Percentiles rank a stretch among this genome's conserved stretches.
Evolutionary conservation across 2,888 invertebrate genomes (phyloP).

Genomic region (Celastrina argiolus): DNA sequence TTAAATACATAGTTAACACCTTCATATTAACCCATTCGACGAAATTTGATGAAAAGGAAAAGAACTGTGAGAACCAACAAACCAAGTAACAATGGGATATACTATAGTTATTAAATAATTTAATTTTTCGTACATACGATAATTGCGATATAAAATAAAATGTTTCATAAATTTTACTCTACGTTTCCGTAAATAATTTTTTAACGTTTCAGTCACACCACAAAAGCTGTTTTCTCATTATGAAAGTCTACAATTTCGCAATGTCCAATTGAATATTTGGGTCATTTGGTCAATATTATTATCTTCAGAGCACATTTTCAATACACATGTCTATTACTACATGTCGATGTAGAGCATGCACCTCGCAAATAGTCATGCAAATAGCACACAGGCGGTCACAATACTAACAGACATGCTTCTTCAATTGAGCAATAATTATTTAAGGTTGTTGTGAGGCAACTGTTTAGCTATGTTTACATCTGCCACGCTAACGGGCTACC

Average conservation of each 20-base stretch:
- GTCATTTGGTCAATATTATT: slow-evolving; percentile 2
- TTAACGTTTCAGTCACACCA: no score
- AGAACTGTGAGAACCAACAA: background rate
- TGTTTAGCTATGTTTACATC: slow-evolving; percentile 11
- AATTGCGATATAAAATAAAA: background rate
- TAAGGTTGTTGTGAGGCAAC: slow-evolving; percentile 21
- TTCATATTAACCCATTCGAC: background rate
- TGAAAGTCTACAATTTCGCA: background rate
- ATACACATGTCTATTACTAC: background rate
- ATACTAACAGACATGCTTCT: slow-evolving; percentile 27
- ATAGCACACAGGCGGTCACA: slow-evolving; percentile 25
- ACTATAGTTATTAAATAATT: background rate
- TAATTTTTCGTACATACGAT: background rate
- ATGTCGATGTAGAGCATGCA: background rate
- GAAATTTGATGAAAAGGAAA: background rate
- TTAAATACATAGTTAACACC: background rate
- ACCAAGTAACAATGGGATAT: background rate
- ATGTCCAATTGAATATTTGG: background rate
- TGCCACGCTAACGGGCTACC: background rate
- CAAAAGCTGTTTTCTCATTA: no score
- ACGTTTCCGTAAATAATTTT: no score
- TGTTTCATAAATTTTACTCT: no score
- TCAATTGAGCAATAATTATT: slow-evolving; percentile 27
- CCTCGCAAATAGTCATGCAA: slow-evolving; percentile 25
- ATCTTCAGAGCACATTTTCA: background rate